Base-by-base conservation (phyloP, 2,797 vertebrate species). In the Cuculus canorus region DNA sequence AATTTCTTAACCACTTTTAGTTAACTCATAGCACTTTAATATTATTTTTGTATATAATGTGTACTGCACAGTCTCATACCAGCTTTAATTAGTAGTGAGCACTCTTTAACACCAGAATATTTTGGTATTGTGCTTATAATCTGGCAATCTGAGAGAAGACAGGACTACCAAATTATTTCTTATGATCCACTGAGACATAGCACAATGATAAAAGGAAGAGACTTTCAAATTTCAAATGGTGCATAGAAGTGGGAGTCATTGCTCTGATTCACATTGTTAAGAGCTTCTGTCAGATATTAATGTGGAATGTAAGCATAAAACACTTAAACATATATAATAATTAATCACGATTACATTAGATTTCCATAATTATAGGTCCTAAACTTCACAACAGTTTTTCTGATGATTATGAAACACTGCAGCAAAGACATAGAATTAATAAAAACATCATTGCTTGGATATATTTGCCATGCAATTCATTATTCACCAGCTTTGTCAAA, bases 401-500 rank as follows among this genome's bases (percentile, higher is more conserved):
- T 95, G 41, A 80, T 3, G 1, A 32, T 82, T 94, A 78, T 86
- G 83, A 97, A 90, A 82, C 21, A 91, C 37, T 21, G 80, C 39
- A 19, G n/a, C 56, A 95, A 96, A 95, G 27, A 82, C 16, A 82
- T 82, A 83, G 56, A 83, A 87, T 65, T 48, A 64, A 86, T 64
- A 72, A 86, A 91, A 96, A 73, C 3, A n/a, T 79, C 33, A 86
- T 54, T 86, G 17, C 28, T 88, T 94, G 48, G 52, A 73, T 73
- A 76, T 54, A 70, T 59, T 93, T 24, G 16, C 39, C n/a, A 60
- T 91, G 32, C 68, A 57, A 47, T 66, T 95, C 2, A 25, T 96
- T 87, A 86, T 94, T 94, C 97, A 83, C 80, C 85, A 81, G 73
- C 63, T 94, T 88, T 91, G 57, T 39, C 61, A 86, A 92, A 93